Conservation (phyloP, 2,113 vertebrate genomes). For the Pyrgilauda ruficollis region DNA sequence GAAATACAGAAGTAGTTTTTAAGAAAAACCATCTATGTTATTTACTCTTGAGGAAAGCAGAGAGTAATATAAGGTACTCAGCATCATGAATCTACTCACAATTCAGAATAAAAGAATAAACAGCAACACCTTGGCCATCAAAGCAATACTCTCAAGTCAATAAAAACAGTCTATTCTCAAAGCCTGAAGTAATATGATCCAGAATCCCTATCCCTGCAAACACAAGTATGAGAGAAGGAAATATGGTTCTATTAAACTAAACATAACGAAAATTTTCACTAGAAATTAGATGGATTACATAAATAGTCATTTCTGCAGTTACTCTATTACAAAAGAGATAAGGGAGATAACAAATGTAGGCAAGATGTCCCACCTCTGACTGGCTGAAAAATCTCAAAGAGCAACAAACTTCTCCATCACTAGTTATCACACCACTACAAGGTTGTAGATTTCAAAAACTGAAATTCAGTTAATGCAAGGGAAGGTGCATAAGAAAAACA, state of each 20-base stretch:
- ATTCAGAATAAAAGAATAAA: not conserved
- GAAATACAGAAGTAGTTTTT: not conserved
- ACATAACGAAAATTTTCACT: not conserved
- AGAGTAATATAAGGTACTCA: not conserved
- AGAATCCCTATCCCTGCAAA: not conserved
- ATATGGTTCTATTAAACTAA: not conserved
- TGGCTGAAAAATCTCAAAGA: not conserved
- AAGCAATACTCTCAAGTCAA: not conserved
- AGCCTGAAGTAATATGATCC: not conserved
- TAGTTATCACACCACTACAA: not conserved
- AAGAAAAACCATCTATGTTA: not conserved
- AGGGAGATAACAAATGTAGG: fast-evolving
- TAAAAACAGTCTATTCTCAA: not conserved
- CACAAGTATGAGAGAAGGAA: fast-evolving
- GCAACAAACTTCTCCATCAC: not conserved
- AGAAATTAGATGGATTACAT: not conserved
- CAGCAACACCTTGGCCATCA: not conserved
- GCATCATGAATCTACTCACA: not conserved
- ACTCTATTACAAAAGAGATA: not conserved
- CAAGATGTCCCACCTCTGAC: not conserved
- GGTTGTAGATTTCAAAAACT: not conserved
- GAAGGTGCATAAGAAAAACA: not conserved
- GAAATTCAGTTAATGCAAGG: not conserved
- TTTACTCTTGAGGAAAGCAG: not conserved
- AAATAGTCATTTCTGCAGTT: not conserved